These are phyloP conservation scores for Montipora foliosa DNA, from an alignment of 64 coral and sea anemone genomes.

Conservation along the genomic window DNA sequence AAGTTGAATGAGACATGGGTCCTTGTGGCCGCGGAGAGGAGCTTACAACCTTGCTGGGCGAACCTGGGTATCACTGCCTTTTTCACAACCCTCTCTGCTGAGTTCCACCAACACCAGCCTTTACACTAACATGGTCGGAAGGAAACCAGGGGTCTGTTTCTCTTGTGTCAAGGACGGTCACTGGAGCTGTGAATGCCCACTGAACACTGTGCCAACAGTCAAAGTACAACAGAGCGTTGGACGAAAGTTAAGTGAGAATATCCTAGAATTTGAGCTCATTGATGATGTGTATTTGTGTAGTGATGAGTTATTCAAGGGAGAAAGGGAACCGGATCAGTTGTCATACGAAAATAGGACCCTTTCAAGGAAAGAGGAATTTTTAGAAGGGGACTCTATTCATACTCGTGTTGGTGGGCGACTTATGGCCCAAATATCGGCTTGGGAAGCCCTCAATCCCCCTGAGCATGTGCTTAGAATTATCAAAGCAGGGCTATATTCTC, in stretches of 20 bases:
- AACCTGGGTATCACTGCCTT: too few relatives aligned
- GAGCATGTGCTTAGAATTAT: conserved; percentile 63
- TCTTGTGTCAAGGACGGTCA: too few relatives aligned
- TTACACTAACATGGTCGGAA: too few relatives aligned
- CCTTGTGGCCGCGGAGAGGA: too few relatives aligned
- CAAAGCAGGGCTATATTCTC: conserved; percentile 50
- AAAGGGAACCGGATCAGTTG: neutral
- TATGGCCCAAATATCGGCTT: conserved; percentile 26
- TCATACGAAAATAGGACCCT: conserved; percentile 13
- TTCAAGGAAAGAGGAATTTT: conserved; percentile 25
- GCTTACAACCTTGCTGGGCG: too few relatives aligned
- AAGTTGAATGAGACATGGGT: neutral
- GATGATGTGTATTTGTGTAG: neutral
- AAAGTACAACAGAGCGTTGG: conserved; percentile 9
- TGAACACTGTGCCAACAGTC: neutral
- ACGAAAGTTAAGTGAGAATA: conserved; percentile 59
- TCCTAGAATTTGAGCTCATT: conserved; percentile 27
- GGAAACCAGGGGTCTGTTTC: too few relatives aligned
- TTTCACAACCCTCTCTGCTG: too few relatives aligned
- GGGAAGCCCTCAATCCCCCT: conserved; percentile 43
- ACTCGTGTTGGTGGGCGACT: conserved; percentile 40
- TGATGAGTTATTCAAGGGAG: neutral
- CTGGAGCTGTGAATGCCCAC: too few relatives aligned
- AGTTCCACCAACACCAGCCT: too few relatives aligned
- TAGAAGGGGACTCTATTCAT: conserved; percentile 39